Conservation (phyloP, 2,888 invertebrate genomes). For the Argyra leucocephala region DNA sequence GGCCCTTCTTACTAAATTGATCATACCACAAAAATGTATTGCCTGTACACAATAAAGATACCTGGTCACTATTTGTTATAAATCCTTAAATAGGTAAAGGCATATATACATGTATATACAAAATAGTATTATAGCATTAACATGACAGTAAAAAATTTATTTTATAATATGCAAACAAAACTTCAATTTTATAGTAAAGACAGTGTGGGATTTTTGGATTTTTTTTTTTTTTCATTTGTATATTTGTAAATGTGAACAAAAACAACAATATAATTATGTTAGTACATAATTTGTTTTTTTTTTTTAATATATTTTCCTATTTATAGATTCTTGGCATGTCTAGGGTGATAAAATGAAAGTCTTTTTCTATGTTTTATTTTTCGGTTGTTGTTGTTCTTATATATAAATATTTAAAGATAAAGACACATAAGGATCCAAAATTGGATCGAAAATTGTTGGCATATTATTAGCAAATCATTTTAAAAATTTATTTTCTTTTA, state of each 20-base stretch:
- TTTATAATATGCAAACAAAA: background rate
- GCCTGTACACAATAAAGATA: too few relatives aligned
- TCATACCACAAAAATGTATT: too few relatives aligned
- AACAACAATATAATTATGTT: conserved; percentile 1
- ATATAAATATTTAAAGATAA: too few relatives aligned
- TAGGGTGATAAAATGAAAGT: conserved; percentile 1
- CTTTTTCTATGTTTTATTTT: too few relatives aligned
- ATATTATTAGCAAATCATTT: background rate
- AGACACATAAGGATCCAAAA: too few relatives aligned
- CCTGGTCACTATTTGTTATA: too few relatives aligned
- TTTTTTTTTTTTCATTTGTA: too few relatives aligned
- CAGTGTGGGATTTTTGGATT: too few relatives aligned
- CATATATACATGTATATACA: too few relatives aligned
- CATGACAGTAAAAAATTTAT: background rate
- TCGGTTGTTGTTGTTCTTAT: too few relatives aligned
- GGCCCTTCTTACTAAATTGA: too few relatives aligned
- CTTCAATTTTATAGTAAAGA: background rate
- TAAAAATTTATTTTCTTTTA: background rate
- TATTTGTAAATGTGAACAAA: background rate
- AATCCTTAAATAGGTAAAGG: too few relatives aligned
- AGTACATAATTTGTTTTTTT: background rate
- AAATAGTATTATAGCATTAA: background rate
- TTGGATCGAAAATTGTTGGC: conserved; percentile 6
- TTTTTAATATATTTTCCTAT: background rate
- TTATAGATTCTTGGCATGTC: conserved; percentile 4